phyloP scores from a whole-genome alignment of 2,888 invertebrate species.

The Caradrina clavipalpis region DNA sequence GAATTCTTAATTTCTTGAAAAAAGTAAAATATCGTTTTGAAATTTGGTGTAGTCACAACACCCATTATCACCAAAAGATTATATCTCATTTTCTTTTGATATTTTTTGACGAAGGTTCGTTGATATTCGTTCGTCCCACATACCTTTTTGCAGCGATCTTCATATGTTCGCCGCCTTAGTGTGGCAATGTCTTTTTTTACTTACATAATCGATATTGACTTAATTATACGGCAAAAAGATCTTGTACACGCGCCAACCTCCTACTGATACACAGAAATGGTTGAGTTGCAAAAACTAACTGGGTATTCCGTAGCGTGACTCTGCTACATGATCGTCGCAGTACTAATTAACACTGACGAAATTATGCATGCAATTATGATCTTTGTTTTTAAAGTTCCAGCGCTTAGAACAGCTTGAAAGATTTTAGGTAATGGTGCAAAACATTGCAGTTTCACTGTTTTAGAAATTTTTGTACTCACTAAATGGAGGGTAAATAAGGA shows the following conservation, averaged over 20 bases:
- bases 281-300: conserved; percentile 55
- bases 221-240: conserved; percentile 66
- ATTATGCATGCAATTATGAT: conserved; percentile 48
- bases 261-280: conserved; percentile 57
- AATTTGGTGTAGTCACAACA: conserved; percentile 2
- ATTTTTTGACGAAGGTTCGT: conserved; percentile 16
- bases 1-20: neutral
- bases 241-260: conserved; percentile 47
- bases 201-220: conserved; percentile 62
- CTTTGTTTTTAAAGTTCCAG: neutral
- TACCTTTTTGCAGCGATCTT: conserved; percentile 36
- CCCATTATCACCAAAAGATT: conserved; percentile 15
- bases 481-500: conserved; percentile 43
- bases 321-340: conserved; percentile 32
- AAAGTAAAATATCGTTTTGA: conserved; percentile 1
- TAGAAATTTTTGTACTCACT: conserved; percentile 32
- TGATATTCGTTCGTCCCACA: conserved; percentile 41
- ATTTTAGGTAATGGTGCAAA: neutral
- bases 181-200: conserved; percentile 43
- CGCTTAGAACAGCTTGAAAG: neutral
- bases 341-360: conserved; percentile 42
- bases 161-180: conserved; percentile 39
- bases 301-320: conserved; percentile 62
- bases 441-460: conserved; percentile 30
- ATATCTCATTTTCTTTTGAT: conserved; percentile 20